A percentile compares a stretch with the other conserved stretches of the same genome.
phyloP scores from a whole-genome alignment of 2,113 vertebrate species.

The Diglossa brunneiventris region DNA sequence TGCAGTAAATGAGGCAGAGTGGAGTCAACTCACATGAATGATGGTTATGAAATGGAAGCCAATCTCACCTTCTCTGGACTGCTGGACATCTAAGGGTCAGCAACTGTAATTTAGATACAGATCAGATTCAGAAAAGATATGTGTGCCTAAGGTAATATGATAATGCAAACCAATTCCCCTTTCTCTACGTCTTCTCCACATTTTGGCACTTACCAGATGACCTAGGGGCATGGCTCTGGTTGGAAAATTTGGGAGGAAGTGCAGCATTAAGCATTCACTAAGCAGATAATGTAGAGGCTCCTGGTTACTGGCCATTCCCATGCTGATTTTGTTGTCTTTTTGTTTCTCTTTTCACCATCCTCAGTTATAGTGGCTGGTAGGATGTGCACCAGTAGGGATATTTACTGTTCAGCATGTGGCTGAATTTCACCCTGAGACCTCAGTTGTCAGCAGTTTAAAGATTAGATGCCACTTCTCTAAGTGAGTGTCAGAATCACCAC shows the following conservation, averaged over 20 bases:
- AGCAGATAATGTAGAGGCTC: not conserved
- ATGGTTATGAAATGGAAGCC: not conserved
- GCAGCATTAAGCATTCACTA: not conserved
- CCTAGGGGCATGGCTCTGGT: not conserved
- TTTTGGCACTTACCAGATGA: not conserved
- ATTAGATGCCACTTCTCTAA: slow-evolving; percentile 46
- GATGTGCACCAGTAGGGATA: not conserved
- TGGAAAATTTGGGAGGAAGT: not conserved
- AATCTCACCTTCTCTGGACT: not conserved
- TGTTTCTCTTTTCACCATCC: not conserved
- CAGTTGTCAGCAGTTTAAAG: slow-evolving; percentile 35
- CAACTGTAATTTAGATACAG: not conserved
- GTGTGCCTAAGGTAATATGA: not conserved
- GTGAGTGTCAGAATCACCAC: slow-evolving; percentile 37
- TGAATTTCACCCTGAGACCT: slow-evolving; percentile 26
- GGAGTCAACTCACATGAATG: not conserved
- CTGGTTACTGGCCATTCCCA: not conserved
- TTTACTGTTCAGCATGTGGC: slow-evolving; percentile 3
- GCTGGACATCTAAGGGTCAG: not conserved
- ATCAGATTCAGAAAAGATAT: not conserved
- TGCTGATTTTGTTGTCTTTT: not conserved
- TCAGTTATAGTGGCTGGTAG: not conserved
- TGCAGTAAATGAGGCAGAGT: not conserved
- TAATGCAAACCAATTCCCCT: not conserved
- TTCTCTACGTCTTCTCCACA: not conserved